Evolutionary conservation across 2,888 invertebrate species (phyloP), one percentile per base, ranked within the genome.

Genomic region (Cosmopolites sordidus): DNA sequence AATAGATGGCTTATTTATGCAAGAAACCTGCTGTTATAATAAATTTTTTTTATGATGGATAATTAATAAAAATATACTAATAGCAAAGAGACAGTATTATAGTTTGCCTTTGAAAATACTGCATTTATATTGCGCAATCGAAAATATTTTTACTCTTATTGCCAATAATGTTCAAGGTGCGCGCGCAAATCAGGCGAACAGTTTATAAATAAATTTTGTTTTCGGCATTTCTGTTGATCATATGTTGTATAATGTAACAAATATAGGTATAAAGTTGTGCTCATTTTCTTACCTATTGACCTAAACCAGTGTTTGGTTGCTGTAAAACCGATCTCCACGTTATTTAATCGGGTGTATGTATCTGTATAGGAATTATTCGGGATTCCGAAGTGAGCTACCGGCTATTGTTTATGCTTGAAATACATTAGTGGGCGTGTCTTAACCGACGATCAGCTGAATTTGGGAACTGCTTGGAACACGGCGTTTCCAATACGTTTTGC

Each of bases 351-450:
- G 8, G 22, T 22, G 22, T 22, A 22, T 5, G 22, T 8, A 8
- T 3, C 8, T 22, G 22, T 22, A 5, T 22, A 5, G 3, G 22
- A 22, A 22, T 22, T 8, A 5, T 8, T 8, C 22, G 22, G 8
- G 22, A 8, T 16, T 43, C 27, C 22, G 17, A 16, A 33, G 14
- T 29, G 54, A 52, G 59, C 61, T 66, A 66, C 69, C 67, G 69
- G 69, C 68, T 68, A 22, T 67, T 70, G 67, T 70, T 69, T 69
- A 69, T 66, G 67, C 65, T 64, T 64, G 66, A 68, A 69, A 68
- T 68, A 68, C 65, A 66, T 67, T 65, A 63, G 69, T 71, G 67
- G 71, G 71, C 70, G 70, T 71, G 71, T 66, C 69, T 61, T 61
- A 58, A 53, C 62, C 59, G 22, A 22, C 33, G 66, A 70, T 71